Conservation (phyloP, 2,888 invertebrate species). For the Nomada lathburiana region DNA sequence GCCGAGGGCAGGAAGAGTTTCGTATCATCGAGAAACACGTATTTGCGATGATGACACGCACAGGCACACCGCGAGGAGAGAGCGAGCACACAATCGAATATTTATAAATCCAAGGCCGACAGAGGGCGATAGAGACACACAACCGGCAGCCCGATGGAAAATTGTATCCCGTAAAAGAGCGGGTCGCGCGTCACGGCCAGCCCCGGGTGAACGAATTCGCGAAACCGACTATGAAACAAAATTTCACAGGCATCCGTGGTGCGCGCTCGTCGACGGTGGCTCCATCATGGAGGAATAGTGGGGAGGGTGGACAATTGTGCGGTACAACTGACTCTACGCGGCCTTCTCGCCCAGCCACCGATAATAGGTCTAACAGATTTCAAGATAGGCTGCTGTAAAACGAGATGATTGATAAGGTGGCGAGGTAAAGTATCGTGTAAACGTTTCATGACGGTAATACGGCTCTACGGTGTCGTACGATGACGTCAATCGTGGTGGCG, state of each 20-base stretch:
- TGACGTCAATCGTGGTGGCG: constrained; percentile 64
- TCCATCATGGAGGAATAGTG: background rate
- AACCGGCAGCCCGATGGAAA: background rate
- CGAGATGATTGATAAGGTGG: constrained; percentile 65
- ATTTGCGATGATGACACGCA: background rate
- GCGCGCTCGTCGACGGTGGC: constrained; percentile 12
- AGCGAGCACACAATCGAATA: constrained; percentile 17
- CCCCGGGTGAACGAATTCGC: constrained; percentile 8
- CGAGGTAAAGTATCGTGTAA: constrained; percentile 72
- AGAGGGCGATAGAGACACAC: background rate
- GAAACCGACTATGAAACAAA: constrained; percentile 10
- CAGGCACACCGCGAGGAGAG: background rate
- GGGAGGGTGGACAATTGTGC: background rate
- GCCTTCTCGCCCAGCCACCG: constrained; percentile 39
- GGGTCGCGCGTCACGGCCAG: background rate
- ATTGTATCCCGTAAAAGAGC: constrained; percentile 16
- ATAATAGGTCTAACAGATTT: constrained; percentile 63
- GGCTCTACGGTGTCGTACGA: constrained; percentile 39
- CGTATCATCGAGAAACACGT: background rate
- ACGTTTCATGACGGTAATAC: constrained; percentile 51
- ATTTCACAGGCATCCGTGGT: constrained; percentile 7
- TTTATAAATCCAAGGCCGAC: constrained; percentile 49
- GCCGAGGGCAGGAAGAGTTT: no score
- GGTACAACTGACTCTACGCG: background rate
- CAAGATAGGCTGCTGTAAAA: constrained; percentile 64